Evolutionary conservation across 2,113 vertebrate genomes (phyloP).

Genomic region (Bostrychus sinensis): DNA sequence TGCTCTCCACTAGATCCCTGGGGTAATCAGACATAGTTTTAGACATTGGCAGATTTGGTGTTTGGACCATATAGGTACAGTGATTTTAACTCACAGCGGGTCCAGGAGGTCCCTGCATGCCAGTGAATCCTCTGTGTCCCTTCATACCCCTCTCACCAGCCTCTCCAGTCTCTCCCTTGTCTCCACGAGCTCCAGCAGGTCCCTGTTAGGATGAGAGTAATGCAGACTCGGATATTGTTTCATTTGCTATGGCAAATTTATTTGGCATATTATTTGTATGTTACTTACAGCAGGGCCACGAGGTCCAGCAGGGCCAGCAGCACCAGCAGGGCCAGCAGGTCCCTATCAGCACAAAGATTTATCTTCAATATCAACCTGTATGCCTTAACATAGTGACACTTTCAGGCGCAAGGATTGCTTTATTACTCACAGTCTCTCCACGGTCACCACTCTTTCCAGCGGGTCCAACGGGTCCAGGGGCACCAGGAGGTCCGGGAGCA

Average conservation of each 20-base stretch:
- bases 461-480: constrained; percentile 92
- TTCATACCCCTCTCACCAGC: constrained; percentile 97
- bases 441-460: constrained; percentile 96
- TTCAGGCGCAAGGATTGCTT: background rate
- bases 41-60: background rate
- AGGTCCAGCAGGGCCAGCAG: constrained; percentile 89
- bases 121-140: constrained; percentile 98
- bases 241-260: background rate
- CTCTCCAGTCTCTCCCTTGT: constrained; percentile 96
- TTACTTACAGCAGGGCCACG: constrained; percentile 94
- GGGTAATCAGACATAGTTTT: constrained; percentile 15
- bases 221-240: background rate
- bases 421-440: constrained; percentile 91
- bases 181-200: constrained; percentile 89
- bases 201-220: constrained; percentile 77
- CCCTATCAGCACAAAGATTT: constrained; percentile 77
- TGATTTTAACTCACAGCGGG: constrained; percentile 82
- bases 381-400: too few relatives aligned
- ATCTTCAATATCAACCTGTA: background rate
- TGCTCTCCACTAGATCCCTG: constrained; percentile 91
- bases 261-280: background rate
- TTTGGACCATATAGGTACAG: background rate
- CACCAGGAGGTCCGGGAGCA: constrained; percentile 93
- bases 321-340: constrained; percentile 88
- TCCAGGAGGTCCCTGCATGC: constrained; percentile 93